Evolutionary conservation across 1,140 invertebrate species (phyloP), one percentile per base, ranked within the genome.

Genomic region (Galleria mellonella): DNA sequence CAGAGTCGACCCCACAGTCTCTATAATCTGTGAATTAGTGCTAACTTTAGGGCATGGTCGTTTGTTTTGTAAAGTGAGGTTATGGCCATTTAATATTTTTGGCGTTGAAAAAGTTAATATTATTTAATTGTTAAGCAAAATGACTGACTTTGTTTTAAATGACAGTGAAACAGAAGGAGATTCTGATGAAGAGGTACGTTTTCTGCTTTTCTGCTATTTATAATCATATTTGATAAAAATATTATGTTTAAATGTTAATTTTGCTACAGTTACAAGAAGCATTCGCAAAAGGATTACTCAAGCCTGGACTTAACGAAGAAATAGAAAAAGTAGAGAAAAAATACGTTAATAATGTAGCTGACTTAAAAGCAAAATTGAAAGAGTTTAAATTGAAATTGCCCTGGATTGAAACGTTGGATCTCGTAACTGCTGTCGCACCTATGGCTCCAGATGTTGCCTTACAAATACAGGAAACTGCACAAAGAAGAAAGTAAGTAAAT

Each of bases 361-460:
- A 89, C 47, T 70, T 97, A 39, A 90, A 92, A 59, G 71, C 89
- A 15, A 96, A 95, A 79, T 71, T 94, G 17, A 83, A 91, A 17
- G 90, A 93, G 65, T 89, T 97, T 8, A 88, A 90, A 62, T 57
- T 93, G 32, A 88, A 92, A 31, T 76, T 97, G 32, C 90, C 92
- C 50, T 98, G 97, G 97, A 69, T 96, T 9, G 96, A 98, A 79
- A 89, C 91, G 27, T 70, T 98, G 15, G 96, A 97, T 68, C 86
- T 96, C 43, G 86, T 92, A 0, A 94, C 91, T 53, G 78, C 89
- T 23, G 89, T 91, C 17, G 95, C 95, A 9, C 92, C 94, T 0
- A 63, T 96, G 60, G 94, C 94, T 10, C 95, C 94, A 11, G 94
- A 96, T 77, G 82, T 95, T 28, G 93, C 91, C 3, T 64, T 93